A percentile compares a stretch with the other conserved stretches of the same genome.
phyloP scores from a whole-genome alignment of 2,113 vertebrate species.

The Salvelinus sp. region DNA sequence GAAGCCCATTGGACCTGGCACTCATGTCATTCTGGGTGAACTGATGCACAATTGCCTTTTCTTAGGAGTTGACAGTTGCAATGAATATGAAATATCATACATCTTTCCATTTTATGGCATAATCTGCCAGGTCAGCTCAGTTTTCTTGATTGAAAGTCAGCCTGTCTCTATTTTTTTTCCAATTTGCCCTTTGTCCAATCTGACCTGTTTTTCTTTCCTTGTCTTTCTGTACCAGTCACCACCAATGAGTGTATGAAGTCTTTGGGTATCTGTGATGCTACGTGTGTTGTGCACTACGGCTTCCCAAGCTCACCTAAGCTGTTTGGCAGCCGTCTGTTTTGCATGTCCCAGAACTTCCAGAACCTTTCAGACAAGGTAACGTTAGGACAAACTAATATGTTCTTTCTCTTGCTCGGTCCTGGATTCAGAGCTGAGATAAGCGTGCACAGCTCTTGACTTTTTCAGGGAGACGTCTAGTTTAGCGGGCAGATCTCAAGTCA shows the following conservation, averaged over 20 bases:
- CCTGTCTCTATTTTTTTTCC: no score
- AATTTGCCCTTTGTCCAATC: background rate
- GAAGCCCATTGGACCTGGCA: constrained; percentile 70
- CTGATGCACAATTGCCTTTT: constrained; percentile 10
- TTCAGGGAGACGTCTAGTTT: no score
- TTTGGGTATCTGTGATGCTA: constrained; percentile 84
- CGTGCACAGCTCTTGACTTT: no score
- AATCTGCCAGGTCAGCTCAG: background rate
- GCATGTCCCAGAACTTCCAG: constrained; percentile 81
- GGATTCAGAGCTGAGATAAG: no score
- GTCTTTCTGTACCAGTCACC: constrained; percentile 70
- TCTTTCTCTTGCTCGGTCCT: background rate
- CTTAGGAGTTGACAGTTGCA: no score
- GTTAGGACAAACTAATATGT: constrained; percentile 45
- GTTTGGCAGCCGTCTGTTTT: constrained; percentile 81
- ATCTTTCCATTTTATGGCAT: background rate
- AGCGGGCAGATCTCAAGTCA: no score
- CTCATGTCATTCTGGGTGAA: constrained; percentile 82
- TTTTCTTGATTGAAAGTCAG: no score
- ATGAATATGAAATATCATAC: background rate
- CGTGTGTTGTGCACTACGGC: constrained; percentile 84
- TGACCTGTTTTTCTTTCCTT: background rate
- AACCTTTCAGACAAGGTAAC: constrained; percentile 63
- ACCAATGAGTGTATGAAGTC: constrained; percentile 79
- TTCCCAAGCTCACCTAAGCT: constrained; percentile 79